A percentile compares a stretch with the other conserved stretches of the same genome.
phyloP scores from a whole-genome alignment of 2,113 vertebrate genomes.

The Poicephalus gulielmi region DNA sequence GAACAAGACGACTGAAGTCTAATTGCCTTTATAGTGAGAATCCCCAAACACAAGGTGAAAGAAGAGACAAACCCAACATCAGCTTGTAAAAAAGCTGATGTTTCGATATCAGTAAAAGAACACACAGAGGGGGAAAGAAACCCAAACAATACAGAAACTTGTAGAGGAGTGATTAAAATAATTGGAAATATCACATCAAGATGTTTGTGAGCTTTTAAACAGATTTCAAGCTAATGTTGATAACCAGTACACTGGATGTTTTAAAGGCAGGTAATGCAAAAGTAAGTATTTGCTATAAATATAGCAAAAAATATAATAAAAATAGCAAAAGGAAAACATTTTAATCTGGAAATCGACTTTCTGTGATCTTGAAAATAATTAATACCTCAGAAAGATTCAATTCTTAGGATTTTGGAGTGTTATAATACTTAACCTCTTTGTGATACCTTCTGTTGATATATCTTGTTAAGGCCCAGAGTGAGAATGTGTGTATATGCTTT shows the following conservation, averaged over 20 bases:
- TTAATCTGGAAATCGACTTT: neutral
- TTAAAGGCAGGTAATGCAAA: neutral
- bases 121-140: rapidly evolving
- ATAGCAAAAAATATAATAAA: neutral
- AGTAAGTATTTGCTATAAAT: neutral
- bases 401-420: neutral
- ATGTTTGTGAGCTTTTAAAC: neutral
- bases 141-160: neutral
- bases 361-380: neutral
- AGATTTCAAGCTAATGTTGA: neutral
- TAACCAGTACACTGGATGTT: neutral
- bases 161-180: neutral
- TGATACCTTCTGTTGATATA: neutral
- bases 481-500: neutral
- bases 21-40: neutral
- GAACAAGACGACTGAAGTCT: neutral
- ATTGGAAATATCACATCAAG: neutral
- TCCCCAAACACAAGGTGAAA: neutral
- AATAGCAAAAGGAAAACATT: neutral
- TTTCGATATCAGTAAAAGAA: neutral
- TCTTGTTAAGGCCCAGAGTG: neutral
- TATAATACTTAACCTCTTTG: neutral
- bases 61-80: neutral
- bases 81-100: neutral
- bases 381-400: neutral